A percentile compares a stretch with the other conserved stretches of the same genome.
These are phyloP conservation scores for Aegithalos caudatus DNA, from an alignment of 2,113 vertebrate species.

Conservation along the genomic window DNA sequence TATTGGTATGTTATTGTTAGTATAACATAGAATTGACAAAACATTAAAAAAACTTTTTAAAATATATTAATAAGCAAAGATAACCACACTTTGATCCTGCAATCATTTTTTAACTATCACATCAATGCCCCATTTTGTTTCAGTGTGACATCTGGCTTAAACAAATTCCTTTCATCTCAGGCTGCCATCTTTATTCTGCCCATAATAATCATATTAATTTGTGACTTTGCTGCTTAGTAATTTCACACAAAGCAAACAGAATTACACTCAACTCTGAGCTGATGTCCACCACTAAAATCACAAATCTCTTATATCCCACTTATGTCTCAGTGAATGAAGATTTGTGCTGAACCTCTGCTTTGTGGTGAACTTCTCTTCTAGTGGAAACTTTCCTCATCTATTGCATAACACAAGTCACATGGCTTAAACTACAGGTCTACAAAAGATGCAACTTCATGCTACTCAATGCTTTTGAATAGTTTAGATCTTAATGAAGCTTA, in stretches of 20 bases:
- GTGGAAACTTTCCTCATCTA: neutral
- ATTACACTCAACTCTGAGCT: neutral
- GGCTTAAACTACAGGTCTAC: slow-evolving; percentile 17
- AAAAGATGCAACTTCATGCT: slow-evolving; percentile 54
- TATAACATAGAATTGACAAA: neutral
- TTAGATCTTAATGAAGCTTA: slow-evolving; percentile 51
- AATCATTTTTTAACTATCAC: neutral
- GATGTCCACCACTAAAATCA: neutral
- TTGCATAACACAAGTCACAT: neutral
- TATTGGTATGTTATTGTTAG: neutral
- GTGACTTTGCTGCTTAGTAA: neutral
- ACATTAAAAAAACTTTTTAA: slow-evolving; percentile 41
- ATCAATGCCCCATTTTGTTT: neutral
- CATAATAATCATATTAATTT: neutral
- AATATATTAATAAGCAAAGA: slow-evolving; percentile 27
- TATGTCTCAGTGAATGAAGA: neutral
- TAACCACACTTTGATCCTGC: neutral
- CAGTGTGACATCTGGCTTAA: neutral
- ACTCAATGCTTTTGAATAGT: slow-evolving; percentile 47
- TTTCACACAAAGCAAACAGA: neutral
- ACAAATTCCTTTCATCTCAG: neutral
- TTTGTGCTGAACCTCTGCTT: neutral
- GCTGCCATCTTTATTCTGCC: neutral
- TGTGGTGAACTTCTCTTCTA: neutral
- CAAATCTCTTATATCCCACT: neutral